Conservation (phyloP, 1,140 invertebrate species). For the Anoplophora glabripennis region DNA sequence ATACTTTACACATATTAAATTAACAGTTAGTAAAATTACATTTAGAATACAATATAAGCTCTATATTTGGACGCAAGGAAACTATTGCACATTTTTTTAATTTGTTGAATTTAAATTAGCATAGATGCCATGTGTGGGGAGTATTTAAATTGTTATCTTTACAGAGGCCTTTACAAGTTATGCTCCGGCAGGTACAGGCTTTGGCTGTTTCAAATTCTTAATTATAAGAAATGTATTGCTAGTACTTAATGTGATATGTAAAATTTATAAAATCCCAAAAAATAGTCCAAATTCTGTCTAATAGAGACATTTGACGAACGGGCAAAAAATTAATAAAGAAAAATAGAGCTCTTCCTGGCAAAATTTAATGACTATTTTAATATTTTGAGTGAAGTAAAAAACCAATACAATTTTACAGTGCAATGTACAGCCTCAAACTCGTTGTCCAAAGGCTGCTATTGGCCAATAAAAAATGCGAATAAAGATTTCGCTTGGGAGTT, state of each 20-base stretch:
- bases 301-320: too few relatives aligned
- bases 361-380: too few relatives aligned
- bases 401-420: too few relatives aligned
- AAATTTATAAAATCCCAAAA: not conserved
- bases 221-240: not conserved
- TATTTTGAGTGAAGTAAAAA: too few relatives aligned
- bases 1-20: constrained; percentile 17
- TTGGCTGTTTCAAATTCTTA: not conserved
- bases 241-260: not conserved
- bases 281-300: too few relatives aligned
- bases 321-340: too few relatives aligned
- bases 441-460: too few relatives aligned
- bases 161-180: not conserved
- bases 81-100: constrained; percentile 24
- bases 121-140: constrained; percentile 13
- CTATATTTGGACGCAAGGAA: constrained; percentile 23
- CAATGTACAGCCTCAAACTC: too few relatives aligned
- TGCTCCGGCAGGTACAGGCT: not conserved
- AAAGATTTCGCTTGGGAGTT: too few relatives aligned
- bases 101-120: constrained; percentile 6
- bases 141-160: not conserved
- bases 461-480: too few relatives aligned
- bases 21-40: constrained; percentile 4
- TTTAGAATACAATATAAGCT: constrained; percentile 1
- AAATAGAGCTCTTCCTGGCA: too few relatives aligned